Evolutionary conservation across 2,888 invertebrate species (phyloP).

Genomic region (Ormyrus thymus): DNA sequence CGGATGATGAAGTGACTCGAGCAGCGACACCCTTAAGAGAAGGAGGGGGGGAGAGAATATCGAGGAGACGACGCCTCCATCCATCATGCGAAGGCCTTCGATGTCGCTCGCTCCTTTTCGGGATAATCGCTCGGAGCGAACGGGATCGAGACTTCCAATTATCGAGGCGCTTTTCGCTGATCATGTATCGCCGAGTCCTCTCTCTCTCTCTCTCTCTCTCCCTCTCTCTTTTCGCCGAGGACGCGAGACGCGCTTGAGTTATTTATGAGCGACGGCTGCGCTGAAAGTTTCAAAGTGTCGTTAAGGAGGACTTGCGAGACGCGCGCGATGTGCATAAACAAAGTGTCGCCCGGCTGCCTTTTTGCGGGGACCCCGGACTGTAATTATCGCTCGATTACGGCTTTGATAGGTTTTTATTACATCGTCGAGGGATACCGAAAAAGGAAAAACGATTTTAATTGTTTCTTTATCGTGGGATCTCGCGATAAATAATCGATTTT

Average conservation of each 20-base stretch:
- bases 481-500: no score
- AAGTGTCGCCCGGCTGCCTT: no score
- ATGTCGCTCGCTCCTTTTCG: slow-evolving; percentile 6
- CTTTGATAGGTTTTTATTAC: no score
- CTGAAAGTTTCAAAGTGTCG: background rate
- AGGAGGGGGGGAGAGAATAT: slow-evolving; percentile 62
- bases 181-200: slow-evolving; percentile 11
- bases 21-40: slow-evolving; percentile 60
- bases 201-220: background rate
- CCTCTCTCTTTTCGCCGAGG: background rate
- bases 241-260: background rate
- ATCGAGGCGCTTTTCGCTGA: slow-evolving; percentile 25
- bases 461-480: no score
- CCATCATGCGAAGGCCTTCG: slow-evolving; percentile 61
- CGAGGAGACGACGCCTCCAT: slow-evolving; percentile 66
- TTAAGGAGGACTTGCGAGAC: background rate
- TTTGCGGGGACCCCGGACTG: no score
- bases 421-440: no score
- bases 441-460: no score
- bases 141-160: slow-evolving; percentile 33
- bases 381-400: no score
- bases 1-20: slow-evolving; percentile 68
- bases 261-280: background rate
- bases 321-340: no score
- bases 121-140: slow-evolving; percentile 26